Evolutionary conservation across 1,140 invertebrate species (phyloP), one percentile per base, ranked within the genome.

Genomic region (Vanessa tameamea): DNA sequence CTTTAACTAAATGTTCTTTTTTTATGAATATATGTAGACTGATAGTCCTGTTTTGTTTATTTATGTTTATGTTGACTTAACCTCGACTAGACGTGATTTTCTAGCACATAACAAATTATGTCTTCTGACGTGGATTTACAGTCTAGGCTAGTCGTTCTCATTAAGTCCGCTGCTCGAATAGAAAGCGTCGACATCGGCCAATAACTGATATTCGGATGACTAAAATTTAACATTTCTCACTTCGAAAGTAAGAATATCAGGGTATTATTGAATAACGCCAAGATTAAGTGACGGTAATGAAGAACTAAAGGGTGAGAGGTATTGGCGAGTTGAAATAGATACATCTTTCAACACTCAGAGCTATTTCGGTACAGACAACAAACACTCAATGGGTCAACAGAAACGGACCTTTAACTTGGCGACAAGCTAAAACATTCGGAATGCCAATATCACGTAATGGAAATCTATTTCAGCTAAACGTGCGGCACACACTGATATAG

Each of bases 371-470:
- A 66, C 47, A 23, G 23, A 43, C 50, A 69, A 53, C 69, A 69
- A 73, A 72, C 76, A 80, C 76, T 73, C 73, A 76, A 72, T 14
- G 47, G 23, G 37, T 47, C 47, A 47, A 50, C 14, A 59, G 15
- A 64, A 47, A 14, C 14, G 16, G 53, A 73, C 47, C 68, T 79
- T 67, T 78, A 83, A 79, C 82, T 82, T 85, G 81, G 85, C 83
- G 84, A 90, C 88, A 88, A 86, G 75, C 83, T 80, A 89, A 87
- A 90, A 90, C 87, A 86, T 80, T 86, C 73, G 82, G 87, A 88
- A 89, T 89, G 87, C 87, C 81, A 82, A 87, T 79, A 87, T 72
- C 84, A 83, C 87, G 87, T 82, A 87, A 87, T 84, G 81, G 78
- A 84, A 83, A 84, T 89, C 87, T 87, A 87, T 91, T 87, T 87